Percentiles rank a stretch among this genome's conserved stretches.
Conservation (phyloP, 2,113 vertebrate species). For the Propithecus coquereli region DNA sequence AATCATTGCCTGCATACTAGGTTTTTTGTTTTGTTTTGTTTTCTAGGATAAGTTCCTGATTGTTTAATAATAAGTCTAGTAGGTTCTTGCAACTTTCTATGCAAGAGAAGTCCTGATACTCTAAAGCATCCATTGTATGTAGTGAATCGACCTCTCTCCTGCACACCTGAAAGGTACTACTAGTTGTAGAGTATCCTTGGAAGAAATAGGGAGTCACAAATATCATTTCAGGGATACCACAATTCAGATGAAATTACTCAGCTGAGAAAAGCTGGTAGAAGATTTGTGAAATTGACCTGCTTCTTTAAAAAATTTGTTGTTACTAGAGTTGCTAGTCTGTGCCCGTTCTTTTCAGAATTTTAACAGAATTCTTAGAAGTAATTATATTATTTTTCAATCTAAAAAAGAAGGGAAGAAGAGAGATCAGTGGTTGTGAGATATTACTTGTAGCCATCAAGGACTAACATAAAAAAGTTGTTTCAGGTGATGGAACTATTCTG, state of each 20-base stretch:
- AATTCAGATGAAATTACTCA: not conserved
- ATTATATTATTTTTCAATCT: not conserved
- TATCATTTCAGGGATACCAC: not conserved
- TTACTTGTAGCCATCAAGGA: not conserved
- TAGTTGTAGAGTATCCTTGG: not conserved
- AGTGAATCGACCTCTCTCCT: not conserved
- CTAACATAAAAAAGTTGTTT: not conserved
- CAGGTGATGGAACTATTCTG: not conserved
- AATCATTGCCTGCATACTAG: not conserved
- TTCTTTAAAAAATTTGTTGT: not conserved
- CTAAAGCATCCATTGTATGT: not conserved
- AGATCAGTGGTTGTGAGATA: fast-evolving
- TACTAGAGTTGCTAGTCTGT: not conserved
- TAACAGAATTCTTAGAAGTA: not conserved
- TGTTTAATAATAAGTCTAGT: not conserved
- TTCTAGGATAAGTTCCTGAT: not conserved
- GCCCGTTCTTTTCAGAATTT: not conserved
- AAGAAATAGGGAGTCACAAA: not conserved
- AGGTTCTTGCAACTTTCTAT: not conserved
- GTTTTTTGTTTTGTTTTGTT: not conserved
- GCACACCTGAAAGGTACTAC: not conserved
- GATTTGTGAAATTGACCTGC: not conserved
- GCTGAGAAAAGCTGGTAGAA: not conserved
- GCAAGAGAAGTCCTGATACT: not conserved
- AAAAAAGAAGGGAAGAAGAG: not conserved